Percentiles rank a stretch among this genome's conserved stretches.
phyloP scores from a whole-genome alignment of 2,113 vertebrate species.

The western clawed frog (Xenopus tropicalis) region UCB_Xtro_10.0 CM004443.2:148184001-148184500 shows the following conservation, averaged over 20 bases:
- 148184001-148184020: no score
- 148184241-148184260: slow-evolving; percentile 30
- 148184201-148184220: no score
- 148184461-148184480: slow-evolving; percentile 28
- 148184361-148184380: slow-evolving; percentile 32
- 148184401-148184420: slow-evolving; percentile 32
- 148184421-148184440: slow-evolving; percentile 33
- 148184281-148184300: slow-evolving; percentile 19
- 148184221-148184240: slow-evolving; percentile 23
- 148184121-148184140: no score
- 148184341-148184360: slow-evolving; percentile 41
- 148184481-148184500: slow-evolving; percentile 31
- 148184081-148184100: no score
- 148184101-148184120: no score
- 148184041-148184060: no score
- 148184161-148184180: no score
- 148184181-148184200: no score
- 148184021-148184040: no score
- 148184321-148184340: slow-evolving; percentile 16
- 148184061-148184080: no score
- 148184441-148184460: slow-evolving; percentile 31
- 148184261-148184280: slow-evolving; percentile 29
- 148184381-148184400: slow-evolving; percentile 14
- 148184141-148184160: no score
- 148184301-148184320: slow-evolving; percentile 37